Percentiles rank a stretch among this genome's conserved stretches.
phyloP scores from a whole-genome alignment of 2,888 invertebrate genomes.

The Sarcophaga carnaria region DNA sequence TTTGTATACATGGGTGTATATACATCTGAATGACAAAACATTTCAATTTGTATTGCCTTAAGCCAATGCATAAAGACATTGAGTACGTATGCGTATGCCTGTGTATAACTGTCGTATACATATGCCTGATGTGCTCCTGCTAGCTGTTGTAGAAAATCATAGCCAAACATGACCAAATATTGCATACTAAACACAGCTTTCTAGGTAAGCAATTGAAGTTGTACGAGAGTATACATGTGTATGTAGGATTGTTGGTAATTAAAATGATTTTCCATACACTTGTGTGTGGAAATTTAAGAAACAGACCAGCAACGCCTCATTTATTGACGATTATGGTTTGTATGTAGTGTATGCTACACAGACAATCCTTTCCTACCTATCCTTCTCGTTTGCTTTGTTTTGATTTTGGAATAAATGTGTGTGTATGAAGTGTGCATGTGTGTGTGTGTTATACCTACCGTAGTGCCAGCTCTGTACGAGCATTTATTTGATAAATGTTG shows the following conservation, averaged over 20 bases:
- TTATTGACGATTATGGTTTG: no score
- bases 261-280: conserved; percentile 41
- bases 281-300: not conserved
- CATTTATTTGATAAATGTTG: conserved; percentile 92
- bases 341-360: no score
- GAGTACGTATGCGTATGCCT: not conserved
- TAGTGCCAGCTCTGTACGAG: conserved; percentile 90
- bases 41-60: conserved; percentile 33
- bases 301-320: no score
- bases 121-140: not conserved
- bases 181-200: not conserved
- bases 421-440: not conserved
- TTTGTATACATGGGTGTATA: not conserved
- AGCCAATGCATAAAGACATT: conserved; percentile 1
- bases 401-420: not conserved
- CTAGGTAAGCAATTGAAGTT: not conserved
- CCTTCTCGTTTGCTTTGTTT: not conserved
- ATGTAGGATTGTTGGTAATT: conserved; percentile 31
- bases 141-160: not conserved
- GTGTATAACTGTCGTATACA: not conserved
- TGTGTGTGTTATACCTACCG: conserved; percentile 80
- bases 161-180: conserved; percentile 8
- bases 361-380: not conserved
- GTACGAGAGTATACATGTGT: not conserved
- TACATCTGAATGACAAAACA: conserved; percentile 27